These are phyloP conservation scores for Cremastinae sp. DNA, from an alignment of 2,888 invertebrate genomes.

Conservation along the genomic window DNA sequence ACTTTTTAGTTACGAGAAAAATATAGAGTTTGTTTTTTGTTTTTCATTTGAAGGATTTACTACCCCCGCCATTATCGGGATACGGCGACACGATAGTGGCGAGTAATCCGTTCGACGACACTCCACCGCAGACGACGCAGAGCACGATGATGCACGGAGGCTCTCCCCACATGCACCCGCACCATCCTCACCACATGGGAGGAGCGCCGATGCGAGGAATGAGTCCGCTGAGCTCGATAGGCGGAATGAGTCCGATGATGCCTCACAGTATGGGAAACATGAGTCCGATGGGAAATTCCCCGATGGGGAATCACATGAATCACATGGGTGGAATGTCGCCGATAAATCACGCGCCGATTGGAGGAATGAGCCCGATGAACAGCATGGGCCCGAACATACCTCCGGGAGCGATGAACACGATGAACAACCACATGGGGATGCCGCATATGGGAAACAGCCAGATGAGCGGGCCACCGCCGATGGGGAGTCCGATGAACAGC, in stretches of 20 bases:
- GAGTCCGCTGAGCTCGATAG: conserved; percentile 82
- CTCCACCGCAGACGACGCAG: conserved; percentile 83
- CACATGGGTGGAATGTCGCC: conserved; percentile 84
- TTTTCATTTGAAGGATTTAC: conserved; percentile 84
- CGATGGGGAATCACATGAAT: conserved; percentile 82
- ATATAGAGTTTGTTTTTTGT: no score
- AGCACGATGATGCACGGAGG: conserved; percentile 82
- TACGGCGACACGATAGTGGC: conserved; percentile 97
- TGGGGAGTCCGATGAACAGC: conserved; percentile 85
- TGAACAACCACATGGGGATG: conserved; percentile 81
- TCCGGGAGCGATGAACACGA: conserved; percentile 83
- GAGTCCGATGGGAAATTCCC: conserved; percentile 78
- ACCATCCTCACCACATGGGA: conserved; percentile 84
- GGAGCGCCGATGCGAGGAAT: conserved; percentile 86
- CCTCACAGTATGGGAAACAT: conserved; percentile 79
- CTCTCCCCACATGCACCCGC: conserved; percentile 80
- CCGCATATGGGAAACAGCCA: conserved; percentile 80
- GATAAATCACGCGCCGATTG: conserved; percentile 85
- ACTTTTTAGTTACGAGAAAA: no score
- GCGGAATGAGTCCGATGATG: conserved; percentile 80
- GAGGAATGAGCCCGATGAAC: conserved; percentile 86
- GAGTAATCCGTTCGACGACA: conserved; percentile 97
- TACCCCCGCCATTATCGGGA: conserved; percentile 92
- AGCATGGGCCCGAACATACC: conserved; percentile 89
- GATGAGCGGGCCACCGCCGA: conserved; percentile 82